These are phyloP conservation scores for Dioctria rufipes DNA, from an alignment of 2,888 invertebrate genomes.

Conservation along the genomic window DNA sequence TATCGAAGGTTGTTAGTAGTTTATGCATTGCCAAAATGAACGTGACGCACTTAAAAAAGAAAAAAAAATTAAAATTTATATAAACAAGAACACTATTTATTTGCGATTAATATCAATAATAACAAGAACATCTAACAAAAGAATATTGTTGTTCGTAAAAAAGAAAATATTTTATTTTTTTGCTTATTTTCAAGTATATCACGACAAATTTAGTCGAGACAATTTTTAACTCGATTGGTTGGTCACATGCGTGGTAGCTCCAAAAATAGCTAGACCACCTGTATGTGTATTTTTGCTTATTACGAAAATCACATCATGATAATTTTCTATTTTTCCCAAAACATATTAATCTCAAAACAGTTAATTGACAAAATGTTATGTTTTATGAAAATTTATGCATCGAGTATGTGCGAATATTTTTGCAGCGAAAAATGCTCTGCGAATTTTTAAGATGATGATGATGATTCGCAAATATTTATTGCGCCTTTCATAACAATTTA, in stretches of 20 bases:
- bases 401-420: no score
- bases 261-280: conserved; percentile 9
- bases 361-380: no score
- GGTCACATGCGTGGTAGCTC: conserved; percentile 19
- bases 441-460: no score
- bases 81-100: no score
- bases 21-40: no score
- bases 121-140: not conserved
- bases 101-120: not conserved
- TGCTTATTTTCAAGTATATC: not conserved
- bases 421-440: no score
- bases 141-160: not conserved
- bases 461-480: no score
- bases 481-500: not conserved
- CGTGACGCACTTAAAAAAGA: no score
- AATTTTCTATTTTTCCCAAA: not conserved
- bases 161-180: conserved; percentile 11
- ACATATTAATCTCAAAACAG: not conserved
- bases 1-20: no score
- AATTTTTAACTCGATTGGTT: not conserved
- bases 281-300: not conserved
- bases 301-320: not conserved
- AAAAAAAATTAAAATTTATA: no score
- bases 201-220: conserved; percentile 10
- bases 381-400: no score